Evolutionary conservation across 1,140 invertebrate species (phyloP).

Genomic region (Theocolax elegans): DNA sequence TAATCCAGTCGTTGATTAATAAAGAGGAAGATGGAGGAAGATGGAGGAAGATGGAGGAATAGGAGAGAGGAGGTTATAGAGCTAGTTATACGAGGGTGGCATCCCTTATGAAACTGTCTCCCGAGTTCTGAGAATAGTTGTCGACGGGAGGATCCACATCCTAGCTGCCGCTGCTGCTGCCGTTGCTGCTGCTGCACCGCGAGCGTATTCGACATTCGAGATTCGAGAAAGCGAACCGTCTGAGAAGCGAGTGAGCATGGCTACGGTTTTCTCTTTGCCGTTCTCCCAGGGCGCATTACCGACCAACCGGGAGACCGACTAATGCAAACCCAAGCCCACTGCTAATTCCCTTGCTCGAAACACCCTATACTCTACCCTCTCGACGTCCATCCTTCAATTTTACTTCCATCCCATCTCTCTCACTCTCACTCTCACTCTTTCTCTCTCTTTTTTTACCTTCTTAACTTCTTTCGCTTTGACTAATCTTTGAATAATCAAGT

Average conservation of each 20-base stretch:
- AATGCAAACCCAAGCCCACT: slow-evolving; percentile 24
- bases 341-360: slow-evolving; percentile 38
- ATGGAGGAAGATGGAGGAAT: no score
- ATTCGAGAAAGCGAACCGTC: slow-evolving; percentile 18
- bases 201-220: no score
- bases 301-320: slow-evolving; percentile 18
- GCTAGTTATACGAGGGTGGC: no score
- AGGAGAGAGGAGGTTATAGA: no score
- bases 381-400: neutral
- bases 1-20: slow-evolving; percentile 25
- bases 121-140: slow-evolving; percentile 28
- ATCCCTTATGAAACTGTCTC: slow-evolving; percentile 16
- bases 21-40: neutral
- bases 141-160: slow-evolving; percentile 21
- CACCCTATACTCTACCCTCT: neutral
- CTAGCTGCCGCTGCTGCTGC: no score
- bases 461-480: neutral
- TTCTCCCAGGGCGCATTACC: neutral
- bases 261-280: neutral
- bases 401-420: neutral
- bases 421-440: no score
- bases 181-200: no score
- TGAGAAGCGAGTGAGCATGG: neutral
- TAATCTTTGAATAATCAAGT: no score
- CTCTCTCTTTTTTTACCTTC: neutral